Conservation (phyloP, 1,140 invertebrate species). For the Drosophila melanica region DNA sequence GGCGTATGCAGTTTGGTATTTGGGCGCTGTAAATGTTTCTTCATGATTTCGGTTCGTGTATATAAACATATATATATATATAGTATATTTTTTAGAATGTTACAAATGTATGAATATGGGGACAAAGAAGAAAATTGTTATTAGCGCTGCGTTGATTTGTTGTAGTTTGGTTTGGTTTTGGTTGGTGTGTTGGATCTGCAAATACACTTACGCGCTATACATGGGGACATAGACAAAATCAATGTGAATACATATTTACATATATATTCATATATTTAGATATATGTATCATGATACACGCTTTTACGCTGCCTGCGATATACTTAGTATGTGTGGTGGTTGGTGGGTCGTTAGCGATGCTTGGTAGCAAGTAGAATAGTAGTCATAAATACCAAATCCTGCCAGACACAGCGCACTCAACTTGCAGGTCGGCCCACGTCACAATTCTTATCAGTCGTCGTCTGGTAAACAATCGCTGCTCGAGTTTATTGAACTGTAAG, state of each 20-base stretch:
- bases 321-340: constrained; percentile 77
- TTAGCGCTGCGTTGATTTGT: constrained; percentile 72
- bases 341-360: constrained; percentile 69
- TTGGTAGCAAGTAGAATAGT: constrained; percentile 77
- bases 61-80: too few species aligned
- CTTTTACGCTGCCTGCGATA: constrained; percentile 67
- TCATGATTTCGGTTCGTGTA: constrained; percentile 34
- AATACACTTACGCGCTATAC: constrained; percentile 70
- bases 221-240: constrained; percentile 38
- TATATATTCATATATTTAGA: constrained; percentile 32
- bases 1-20: constrained; percentile 95
- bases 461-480: not conserved
- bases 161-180: constrained; percentile 80
- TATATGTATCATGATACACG: constrained; percentile 60
- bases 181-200: constrained; percentile 62
- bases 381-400: constrained; percentile 82
- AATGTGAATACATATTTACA: constrained; percentile 36
- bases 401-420: constrained; percentile 39
- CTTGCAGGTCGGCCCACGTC: not conserved
- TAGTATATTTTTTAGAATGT: constrained; percentile 1
- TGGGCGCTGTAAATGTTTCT: constrained; percentile 82
- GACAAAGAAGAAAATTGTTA: constrained; percentile 51
- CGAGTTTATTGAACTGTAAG: constrained; percentile 40
- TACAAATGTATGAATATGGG: constrained; percentile 37
- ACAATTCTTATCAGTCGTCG: constrained; percentile 7